These are phyloP conservation scores for Ecdyonurus torrentis DNA, from an alignment of 2,888 invertebrate genomes.

Conservation along the genomic window DNA sequence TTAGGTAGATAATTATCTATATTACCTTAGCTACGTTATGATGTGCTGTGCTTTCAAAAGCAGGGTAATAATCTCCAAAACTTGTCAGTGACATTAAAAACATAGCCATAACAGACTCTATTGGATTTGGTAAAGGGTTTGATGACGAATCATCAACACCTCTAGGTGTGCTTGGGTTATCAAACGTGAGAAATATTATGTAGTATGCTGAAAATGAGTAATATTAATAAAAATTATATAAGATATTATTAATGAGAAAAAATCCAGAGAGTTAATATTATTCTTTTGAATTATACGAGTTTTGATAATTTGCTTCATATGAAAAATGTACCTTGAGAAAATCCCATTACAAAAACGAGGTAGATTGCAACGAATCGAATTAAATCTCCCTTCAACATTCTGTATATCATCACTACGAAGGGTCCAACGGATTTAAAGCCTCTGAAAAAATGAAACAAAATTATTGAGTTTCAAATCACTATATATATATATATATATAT, in stretches of 20 bases:
- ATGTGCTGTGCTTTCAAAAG: slow-evolving; percentile 77
- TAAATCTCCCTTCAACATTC: slow-evolving; percentile 94
- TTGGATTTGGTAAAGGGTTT: slow-evolving; percentile 80
- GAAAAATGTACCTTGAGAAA: slow-evolving; percentile 77
- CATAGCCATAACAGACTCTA: slow-evolving; percentile 94
- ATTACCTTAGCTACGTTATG: slow-evolving; percentile 74
- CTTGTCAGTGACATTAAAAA: slow-evolving; percentile 96
- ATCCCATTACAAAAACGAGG: slow-evolving; percentile 90
- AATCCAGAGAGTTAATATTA: too few relatives aligned
- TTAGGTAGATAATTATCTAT: neutral
- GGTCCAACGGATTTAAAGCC: slow-evolving; percentile 97
- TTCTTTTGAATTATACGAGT: too few relatives aligned
- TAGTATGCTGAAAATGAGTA: slow-evolving; percentile 50
- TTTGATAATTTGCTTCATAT: too few relatives aligned
- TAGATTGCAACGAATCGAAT: slow-evolving; percentile 93
- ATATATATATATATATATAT: too few relatives aligned
- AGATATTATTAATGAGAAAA: neutral
- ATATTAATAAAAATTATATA: slow-evolving; percentile 13
- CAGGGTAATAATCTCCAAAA: slow-evolving; percentile 86
- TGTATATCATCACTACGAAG: slow-evolving; percentile 99
- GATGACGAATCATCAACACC: slow-evolving; percentile 64
- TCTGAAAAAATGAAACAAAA: slow-evolving; percentile 33
- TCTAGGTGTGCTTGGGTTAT: slow-evolving; percentile 66
- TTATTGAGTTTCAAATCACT: too few relatives aligned
- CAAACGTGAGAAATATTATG: slow-evolving; percentile 77